Evolutionary conservation across 2,113 vertebrate species (phyloP).

Genomic region (Andinoacara biseriatus): DNA sequence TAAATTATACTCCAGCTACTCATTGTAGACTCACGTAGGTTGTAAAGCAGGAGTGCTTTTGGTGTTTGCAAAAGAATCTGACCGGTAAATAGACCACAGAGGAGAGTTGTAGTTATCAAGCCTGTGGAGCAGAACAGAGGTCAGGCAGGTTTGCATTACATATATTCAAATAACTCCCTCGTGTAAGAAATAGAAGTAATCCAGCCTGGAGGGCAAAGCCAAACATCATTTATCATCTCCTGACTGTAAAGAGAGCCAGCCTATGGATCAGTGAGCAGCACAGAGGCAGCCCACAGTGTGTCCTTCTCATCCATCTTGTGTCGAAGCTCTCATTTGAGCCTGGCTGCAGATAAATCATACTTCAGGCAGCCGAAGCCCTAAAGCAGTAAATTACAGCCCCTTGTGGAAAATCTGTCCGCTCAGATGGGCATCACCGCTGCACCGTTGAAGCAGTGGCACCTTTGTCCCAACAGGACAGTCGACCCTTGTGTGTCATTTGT

Average conservation of each 20-base stretch:
- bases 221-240: slow-evolving; percentile 51
- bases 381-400: slow-evolving; percentile 81
- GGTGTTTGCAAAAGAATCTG: neutral
- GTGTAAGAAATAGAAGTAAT: neutral
- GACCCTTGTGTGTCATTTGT: neutral
- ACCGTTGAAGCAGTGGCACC: slow-evolving; percentile 32
- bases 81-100: slow-evolving; percentile 30
- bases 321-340: slow-evolving; percentile 73
- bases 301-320: slow-evolving; percentile 74
- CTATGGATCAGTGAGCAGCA: slow-evolving; percentile 48
- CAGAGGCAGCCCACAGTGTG: slow-evolving; percentile 24
- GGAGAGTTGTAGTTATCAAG: neutral
- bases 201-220: slow-evolving; percentile 19
- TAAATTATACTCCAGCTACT: slow-evolving; percentile 21
- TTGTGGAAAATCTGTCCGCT: slow-evolving; percentile 71
- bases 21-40: neutral
- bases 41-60: neutral
- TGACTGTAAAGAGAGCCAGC: slow-evolving; percentile 31
- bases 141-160: slow-evolving; percentile 10
- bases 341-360: slow-evolving; percentile 82
- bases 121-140: slow-evolving; percentile 23
- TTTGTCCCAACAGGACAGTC: slow-evolving; percentile 25
- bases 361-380: slow-evolving; percentile 76
- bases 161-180: slow-evolving; percentile 22
- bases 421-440: slow-evolving; percentile 75